These are phyloP conservation scores for Metridium senile DNA, from an alignment of 92 coral and sea anemone species.

Conservation along the genomic window DNA sequence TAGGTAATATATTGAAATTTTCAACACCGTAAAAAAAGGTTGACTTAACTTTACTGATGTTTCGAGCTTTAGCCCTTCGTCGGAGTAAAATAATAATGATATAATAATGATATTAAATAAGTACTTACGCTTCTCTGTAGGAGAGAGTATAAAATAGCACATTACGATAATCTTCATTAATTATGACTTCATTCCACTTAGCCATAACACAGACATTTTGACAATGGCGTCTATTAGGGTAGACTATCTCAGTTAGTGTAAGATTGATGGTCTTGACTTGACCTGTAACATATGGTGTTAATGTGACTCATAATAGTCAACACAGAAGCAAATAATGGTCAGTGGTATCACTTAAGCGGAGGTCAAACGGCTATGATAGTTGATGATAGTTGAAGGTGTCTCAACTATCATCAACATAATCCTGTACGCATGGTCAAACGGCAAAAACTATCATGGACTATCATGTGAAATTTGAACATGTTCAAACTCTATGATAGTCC, in stretches of 20 bases:
- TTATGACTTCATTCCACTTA: constrained; percentile 74
- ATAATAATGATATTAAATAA: neutral
- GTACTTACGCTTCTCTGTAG: constrained; percentile 91
- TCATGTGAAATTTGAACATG: too few species aligned
- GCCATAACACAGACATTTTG: constrained; percentile 68
- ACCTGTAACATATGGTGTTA: constrained; percentile 52
- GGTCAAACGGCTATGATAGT: too few species aligned
- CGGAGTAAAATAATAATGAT: too few species aligned
- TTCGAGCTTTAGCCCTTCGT: neutral
- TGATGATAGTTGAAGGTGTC: too few species aligned
- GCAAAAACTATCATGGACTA: too few species aligned
- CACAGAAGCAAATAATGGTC: neutral
- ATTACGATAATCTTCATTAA: constrained; percentile 75
- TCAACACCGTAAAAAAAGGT: too few species aligned
- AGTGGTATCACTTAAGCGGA: neutral
- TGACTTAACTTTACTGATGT: neutral
- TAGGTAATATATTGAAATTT: neutral
- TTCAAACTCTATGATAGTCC: too few species aligned
- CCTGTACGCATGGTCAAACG: too few species aligned
- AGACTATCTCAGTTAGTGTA: constrained; percentile 45
- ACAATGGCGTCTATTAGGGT: constrained; percentile 13
- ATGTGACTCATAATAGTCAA: neutral
- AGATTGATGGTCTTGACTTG: constrained; percentile 72
- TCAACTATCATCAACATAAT: too few species aligned
- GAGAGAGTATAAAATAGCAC: constrained; percentile 83